Evolutionary conservation across 2,113 vertebrate genomes (phyloP), one percentile per base, ranked within the genome.

Genomic region (Eulacestoma nigropectus): DNA sequence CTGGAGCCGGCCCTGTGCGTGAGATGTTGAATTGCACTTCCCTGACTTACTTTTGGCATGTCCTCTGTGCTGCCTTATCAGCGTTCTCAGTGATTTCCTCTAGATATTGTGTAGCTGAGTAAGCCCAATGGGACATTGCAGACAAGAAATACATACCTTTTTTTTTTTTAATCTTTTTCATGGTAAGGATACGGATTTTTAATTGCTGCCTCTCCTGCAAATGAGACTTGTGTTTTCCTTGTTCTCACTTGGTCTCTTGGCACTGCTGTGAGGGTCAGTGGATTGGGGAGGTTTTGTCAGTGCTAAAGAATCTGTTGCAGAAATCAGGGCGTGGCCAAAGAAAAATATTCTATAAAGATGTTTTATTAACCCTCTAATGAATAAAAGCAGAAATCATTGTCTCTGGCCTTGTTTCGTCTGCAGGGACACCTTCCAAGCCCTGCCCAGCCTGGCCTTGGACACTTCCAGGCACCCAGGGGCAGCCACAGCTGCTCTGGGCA

Each of bases 1-100:
- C 3, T 87, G 86, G 64, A 90, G 84, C 47, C 4, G 0, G 46
- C 75, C 3, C 0, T 46, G 62, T 88, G 85, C 5, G 9, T 93
- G 89, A 93, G 91, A 95, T 56, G 22, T 55, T 63, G 73, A 89
- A 57, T 32, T 77, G 69, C 86, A 63, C 83, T 94, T 94, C 53
- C 56, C 87, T 3, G 5, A 3, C 62, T 84, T 46, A 30, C 59
- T 90, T 88, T 63, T 97, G 96, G 94, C 96, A 63, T 74, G 65
- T 87, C 3, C 5, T 59, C 87, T 63, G 9, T 64, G 82, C 73
- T 86, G 85, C 87, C 88, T 93, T 96, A 96, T 93, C 93, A 93
- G 79, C 60, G 9, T 91, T 90, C 95, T 95, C 95, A 93, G 92
- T 41, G 79, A 59, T 96, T 97, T 97, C 95, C 92, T 96, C 64